Base-by-base conservation (phyloP, 1,140 invertebrate species). In the Teleogryllus occipitalis region DNA sequence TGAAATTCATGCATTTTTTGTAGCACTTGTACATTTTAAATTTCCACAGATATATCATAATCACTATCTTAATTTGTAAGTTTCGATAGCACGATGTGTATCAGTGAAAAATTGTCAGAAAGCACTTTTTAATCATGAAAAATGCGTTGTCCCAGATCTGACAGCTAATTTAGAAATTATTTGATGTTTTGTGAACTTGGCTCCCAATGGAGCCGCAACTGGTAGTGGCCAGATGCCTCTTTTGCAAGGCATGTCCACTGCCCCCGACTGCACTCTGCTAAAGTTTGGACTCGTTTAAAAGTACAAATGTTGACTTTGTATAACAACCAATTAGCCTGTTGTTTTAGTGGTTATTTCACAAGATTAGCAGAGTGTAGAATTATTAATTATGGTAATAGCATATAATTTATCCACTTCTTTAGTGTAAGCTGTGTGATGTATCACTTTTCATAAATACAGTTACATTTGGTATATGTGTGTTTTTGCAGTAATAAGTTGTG, bases 361-460 rank as follows among this genome's bases (percentile, higher is more conserved):
- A 39, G 10, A 65, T 65, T 65, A 65, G 18, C 54, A 65, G 54
- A 65, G 54, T 65, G 54, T 65, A 65, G 54, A 65, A 65, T 65
- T 18, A 65, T 65, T 65, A 65, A 10, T 65, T 65, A 14, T 14
- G 18, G 18, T 14, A 18, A 14, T 65, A 65, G 54, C 18, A 18
- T 65, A 18, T 65, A 65, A 65, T 65, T 65, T 65, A 65, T 65
- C 54, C 54, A 65, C 54, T 65, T 39, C 27, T 39, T 39, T 65
- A 65, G 54, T 65, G 54, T 65, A 65, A 65, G 54, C 54, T 65
- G 54, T 65, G 54, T 65, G 54, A 65, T 65, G 54, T 65, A 65
- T 65, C 54, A 65, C 54, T 65, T 65, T 65, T 65, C 54, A 65
- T 65, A 65, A 65, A 65, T 65, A 65, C 54, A 65, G 54, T 65